Base-by-base conservation (phyloP, 2,113 vertebrate species). In the Excalfactoria chinensis region DNA sequence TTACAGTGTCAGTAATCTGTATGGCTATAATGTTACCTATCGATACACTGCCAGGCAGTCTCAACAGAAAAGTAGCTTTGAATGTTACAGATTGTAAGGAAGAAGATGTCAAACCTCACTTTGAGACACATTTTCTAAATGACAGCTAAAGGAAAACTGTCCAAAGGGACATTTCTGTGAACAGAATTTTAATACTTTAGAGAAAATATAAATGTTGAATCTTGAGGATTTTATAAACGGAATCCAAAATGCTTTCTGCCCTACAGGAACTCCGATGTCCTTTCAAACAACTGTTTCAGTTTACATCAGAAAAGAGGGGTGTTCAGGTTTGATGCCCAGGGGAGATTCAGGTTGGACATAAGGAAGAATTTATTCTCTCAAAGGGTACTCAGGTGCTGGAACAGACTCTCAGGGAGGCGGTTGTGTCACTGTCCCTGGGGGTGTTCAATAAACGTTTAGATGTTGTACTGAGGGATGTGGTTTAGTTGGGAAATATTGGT, bases 171-270 rank as follows among this genome's bases (percentile, higher is more conserved):
- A 41, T 41, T 76, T 83, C 13, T 66, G 64, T 76, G 75, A 85
- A 76, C 4, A 40, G 26, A 83, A 76, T 49, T 56, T 49, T 76
- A 89, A 79, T 35, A 48, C 13, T 80, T 76, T n/a, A 34, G n/a
- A 89, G 53, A 79, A 93, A 91, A 89, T 0, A 0, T 9, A 89
- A 17, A 17, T 44, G 14, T 44, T 44, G 43, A 62, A 76, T 82
- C 71, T 44, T 70, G 58, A 83, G 40, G 40, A 89, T 76, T 56
- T 89, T 76, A 76, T 35, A 70, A 83, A 85, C 76, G 15, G 4
- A 83, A 41, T 28, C 7, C 41, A 93, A 94, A 93, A 91, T 63
- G 49, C 41, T 46, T 90, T 94, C 80, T 90, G 76, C 86, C 73
- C 89, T 77, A 40, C 11, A 34, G 25, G 15, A 32, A 7, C 76